Conservation (phyloP, 92 coral and sea anemone genomes). For the Phymanthus crucifer region DNA sequence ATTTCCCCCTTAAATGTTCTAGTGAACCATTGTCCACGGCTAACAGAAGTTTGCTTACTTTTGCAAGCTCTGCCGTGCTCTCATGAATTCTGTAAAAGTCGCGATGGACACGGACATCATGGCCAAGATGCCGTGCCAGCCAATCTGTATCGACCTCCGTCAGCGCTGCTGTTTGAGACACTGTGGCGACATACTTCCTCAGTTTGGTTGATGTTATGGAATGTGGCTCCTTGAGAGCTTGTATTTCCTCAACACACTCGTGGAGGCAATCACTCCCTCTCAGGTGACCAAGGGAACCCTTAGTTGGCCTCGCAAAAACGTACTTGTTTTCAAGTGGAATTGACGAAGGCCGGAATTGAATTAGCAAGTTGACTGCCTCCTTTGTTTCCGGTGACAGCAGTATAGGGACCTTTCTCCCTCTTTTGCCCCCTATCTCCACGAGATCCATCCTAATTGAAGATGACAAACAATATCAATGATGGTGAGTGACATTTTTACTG, state of each 20-base stretch:
- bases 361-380: conserved; percentile 20
- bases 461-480: too few relatives aligned
- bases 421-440: conserved; percentile 37
- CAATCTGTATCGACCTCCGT: conserved; percentile 47
- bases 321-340: conserved; percentile 25
- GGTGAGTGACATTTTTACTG: neutral
- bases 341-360: conserved; percentile 19
- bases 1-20: conserved; percentile 16
- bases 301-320: conserved; percentile 21
- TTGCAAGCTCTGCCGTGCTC: conserved; percentile 45
- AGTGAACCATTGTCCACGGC: conserved; percentile 40
- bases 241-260: conserved; percentile 14
- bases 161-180: conserved; percentile 50
- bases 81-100: conserved; percentile 50
- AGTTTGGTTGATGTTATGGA: neutral
- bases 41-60: conserved; percentile 54
- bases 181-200: conserved; percentile 47
- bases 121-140: conserved; percentile 60
- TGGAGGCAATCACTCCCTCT: conserved; percentile 46
- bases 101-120: conserved; percentile 41
- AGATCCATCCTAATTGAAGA: conserved; percentile 28
- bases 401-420: conserved; percentile 40
- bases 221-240: neutral
- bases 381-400: conserved; percentile 35
- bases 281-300: conserved; percentile 30